Conservation (phyloP, 2,888 invertebrate species). For the Rhopalosiphum nymphaeae region DNA sequence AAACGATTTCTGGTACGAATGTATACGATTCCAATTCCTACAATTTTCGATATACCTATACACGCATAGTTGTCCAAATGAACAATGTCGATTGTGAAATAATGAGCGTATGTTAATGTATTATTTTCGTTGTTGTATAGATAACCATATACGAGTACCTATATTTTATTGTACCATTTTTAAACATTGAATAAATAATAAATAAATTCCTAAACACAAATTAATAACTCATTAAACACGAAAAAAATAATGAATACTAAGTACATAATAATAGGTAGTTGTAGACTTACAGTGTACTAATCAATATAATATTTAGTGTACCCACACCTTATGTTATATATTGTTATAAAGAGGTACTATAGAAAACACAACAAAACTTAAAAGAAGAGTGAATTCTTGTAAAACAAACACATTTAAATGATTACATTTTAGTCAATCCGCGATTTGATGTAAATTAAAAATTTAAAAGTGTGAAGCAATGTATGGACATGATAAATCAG, state of each 20-base stretch:
- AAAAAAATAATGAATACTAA: not conserved
- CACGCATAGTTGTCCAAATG: not conserved
- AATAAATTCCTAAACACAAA: not conserved
- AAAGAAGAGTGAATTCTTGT: not conserved
- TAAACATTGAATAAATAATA: not conserved
- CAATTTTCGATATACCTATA: not conserved
- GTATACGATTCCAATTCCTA: not conserved
- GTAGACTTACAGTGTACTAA: not conserved
- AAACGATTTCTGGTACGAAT: not conserved
- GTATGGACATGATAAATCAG: not conserved
- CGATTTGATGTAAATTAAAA: not conserved
- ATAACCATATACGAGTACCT: not conserved
- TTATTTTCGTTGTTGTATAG: not conserved
- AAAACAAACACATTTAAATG: not conserved
- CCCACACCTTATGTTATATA: not conserved
- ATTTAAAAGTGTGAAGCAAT: not conserved
- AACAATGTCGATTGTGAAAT: not conserved
- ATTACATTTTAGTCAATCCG: not conserved
- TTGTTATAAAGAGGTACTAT: too few relatives aligned
- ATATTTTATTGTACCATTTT: not conserved
- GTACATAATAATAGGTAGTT: not conserved
- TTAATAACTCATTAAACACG: not conserved
- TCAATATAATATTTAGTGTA: not conserved
- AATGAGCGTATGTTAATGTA: not conserved
- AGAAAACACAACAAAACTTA: not conserved